Conservation (phyloP, 2,888 invertebrate species). For the Cyrtodaria siliqua region DNA sequence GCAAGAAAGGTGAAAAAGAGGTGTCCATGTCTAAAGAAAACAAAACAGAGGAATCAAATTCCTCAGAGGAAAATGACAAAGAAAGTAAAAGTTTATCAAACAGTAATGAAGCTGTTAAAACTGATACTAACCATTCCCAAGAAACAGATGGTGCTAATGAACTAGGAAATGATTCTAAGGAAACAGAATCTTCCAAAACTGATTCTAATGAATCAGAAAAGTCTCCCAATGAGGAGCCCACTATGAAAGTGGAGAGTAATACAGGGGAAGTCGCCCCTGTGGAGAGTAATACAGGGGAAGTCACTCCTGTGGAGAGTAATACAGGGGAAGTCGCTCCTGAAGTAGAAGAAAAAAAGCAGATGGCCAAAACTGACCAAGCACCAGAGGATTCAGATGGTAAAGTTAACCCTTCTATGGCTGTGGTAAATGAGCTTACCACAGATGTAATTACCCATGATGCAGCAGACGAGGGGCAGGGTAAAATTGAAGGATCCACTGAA, state of each 20-base stretch:
- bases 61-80: constrained; percentile 2
- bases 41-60: constrained; percentile 8
- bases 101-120: background rate
- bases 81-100: background rate
- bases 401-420: constrained; percentile 2
- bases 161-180: constrained; percentile 11
- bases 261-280: background rate
- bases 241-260: constrained; percentile 13
- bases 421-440: constrained; percentile 4
- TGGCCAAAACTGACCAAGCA: constrained; percentile 46
- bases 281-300: constrained; percentile 4
- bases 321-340: constrained; percentile 6
- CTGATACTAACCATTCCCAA: background rate
- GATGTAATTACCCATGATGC: constrained; percentile 14
- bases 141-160: constrained; percentile 21
- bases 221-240: constrained; percentile 30
- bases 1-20: constrained; percentile 18
- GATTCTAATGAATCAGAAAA: constrained; percentile 42
- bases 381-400: constrained; percentile 13
- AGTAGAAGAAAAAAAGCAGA: constrained; percentile 30
- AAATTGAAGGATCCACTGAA: constrained; percentile 39
- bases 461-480: constrained; percentile 20
- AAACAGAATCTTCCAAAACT: constrained; percentile 22
- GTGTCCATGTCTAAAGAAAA: constrained; percentile 22
- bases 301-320: background rate